phyloP scores from a whole-genome alignment of 2,888 invertebrate species.

The Disparrhopalites patrizii region DNA sequence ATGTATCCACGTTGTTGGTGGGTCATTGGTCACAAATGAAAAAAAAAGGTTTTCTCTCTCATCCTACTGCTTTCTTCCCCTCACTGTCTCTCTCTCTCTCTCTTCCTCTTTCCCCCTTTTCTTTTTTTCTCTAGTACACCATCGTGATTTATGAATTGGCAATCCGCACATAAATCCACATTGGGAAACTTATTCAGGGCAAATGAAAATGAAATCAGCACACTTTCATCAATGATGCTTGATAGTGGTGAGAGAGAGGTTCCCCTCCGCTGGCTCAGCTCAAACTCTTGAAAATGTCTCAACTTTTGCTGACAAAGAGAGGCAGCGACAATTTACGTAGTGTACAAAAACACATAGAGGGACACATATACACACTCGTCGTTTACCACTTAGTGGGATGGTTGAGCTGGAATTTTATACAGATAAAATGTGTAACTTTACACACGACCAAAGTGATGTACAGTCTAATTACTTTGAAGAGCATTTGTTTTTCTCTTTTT shows the following conservation, averaged over 20 bases:
- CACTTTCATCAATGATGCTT: conserved; percentile 8
- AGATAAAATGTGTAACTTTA: no score
- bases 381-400: background rate
- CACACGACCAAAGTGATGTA: no score
- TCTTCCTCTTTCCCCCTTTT: no score
- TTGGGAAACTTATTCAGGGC: conserved; percentile 17
- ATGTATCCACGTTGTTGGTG: conserved; percentile 18
- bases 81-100: no score
- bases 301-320: background rate
- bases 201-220: conserved; percentile 25
- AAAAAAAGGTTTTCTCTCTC: background rate
- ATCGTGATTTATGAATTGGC: conserved; percentile 23
- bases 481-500: no score
- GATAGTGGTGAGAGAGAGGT: background rate
- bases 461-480: no score
- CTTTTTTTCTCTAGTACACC: no score
- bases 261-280: background rate
- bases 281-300: background rate
- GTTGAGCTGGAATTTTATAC: no score
- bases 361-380: background rate
- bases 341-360: background rate
- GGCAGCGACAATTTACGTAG: background rate
- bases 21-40: conserved; percentile 19
- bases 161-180: conserved; percentile 22
- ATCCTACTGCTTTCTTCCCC: no score